phyloP scores from a whole-genome alignment of 2,797 vertebrate genomes.

The Thripadectes ignobilis region DNA sequence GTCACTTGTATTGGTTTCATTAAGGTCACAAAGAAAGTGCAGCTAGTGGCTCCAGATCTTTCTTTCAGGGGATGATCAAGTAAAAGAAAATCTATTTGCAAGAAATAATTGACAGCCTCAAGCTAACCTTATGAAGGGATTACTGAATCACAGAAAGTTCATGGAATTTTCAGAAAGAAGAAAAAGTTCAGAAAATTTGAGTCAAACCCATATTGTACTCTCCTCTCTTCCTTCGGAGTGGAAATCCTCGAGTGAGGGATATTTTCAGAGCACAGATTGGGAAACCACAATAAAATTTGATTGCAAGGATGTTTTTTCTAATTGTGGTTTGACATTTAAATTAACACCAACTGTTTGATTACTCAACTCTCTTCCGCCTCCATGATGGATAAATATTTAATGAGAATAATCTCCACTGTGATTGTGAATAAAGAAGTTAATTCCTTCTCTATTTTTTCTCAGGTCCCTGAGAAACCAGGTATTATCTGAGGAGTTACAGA shows the following conservation, averaged over 20 bases:
- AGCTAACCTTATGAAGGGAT: background rate
- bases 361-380: conserved; percentile 22
- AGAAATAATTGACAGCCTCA: background rate
- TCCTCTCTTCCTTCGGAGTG: background rate
- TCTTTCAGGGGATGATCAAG: background rate
- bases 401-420: conserved; percentile 25
- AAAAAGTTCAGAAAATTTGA: background rate
- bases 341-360: conserved; percentile 53
- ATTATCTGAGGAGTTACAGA: background rate
- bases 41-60: background rate
- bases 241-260: background rate
- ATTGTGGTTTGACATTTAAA: conserved; percentile 63
- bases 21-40: background rate
- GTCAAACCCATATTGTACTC: background rate
- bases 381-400: conserved; percentile 52
- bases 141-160: background rate
- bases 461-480: conserved; percentile 9
- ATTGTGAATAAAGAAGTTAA: conserved; percentile 46
- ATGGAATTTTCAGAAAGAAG: background rate
- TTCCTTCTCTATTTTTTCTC: background rate
- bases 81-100: background rate
- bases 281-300: conserved; percentile 35
- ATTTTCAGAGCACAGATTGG: background rate
- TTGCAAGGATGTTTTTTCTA: conserved; percentile 29
- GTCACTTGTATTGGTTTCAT: background rate